These are phyloP conservation scores for Gonatopus flavifemur DNA, from an alignment of 1,140 invertebrate species.

Conservation along the genomic window DNA sequence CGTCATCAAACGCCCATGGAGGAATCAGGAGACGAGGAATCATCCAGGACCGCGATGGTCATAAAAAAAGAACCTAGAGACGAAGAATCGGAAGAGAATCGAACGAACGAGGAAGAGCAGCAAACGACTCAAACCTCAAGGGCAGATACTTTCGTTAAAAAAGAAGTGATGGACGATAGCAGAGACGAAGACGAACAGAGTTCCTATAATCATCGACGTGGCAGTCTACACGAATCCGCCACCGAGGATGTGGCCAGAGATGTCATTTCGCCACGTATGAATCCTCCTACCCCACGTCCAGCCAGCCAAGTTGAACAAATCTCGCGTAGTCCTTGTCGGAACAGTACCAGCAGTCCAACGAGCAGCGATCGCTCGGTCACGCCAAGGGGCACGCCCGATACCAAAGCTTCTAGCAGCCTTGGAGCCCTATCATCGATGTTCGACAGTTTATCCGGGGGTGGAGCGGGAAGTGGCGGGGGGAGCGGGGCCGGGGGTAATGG, in stretches of 20 bases:
- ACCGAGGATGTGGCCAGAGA: constrained; percentile 52
- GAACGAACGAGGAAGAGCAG: constrained; percentile 36
- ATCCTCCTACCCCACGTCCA: constrained; percentile 58
- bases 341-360: constrained; percentile 68
- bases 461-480: constrained; percentile 53
- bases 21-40: constrained; percentile 55
- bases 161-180: constrained; percentile 49
- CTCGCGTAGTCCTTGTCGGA: constrained; percentile 62
- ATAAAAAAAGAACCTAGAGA: constrained; percentile 55
- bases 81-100: constrained; percentile 44
- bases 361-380: constrained; percentile 74
- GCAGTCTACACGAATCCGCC: constrained; percentile 42
- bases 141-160: constrained; percentile 52
- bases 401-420: constrained; percentile 71
- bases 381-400: constrained; percentile 69
- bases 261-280: constrained; percentile 59
- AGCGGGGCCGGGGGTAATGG: constrained; percentile 60
- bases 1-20: constrained; percentile 35
- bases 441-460: constrained; percentile 72
- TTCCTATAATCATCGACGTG: constrained; percentile 42
- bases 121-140: constrained; percentile 31
- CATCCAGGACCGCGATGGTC: constrained; percentile 30
- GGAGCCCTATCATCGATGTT: constrained; percentile 88
- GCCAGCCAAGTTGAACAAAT: constrained; percentile 44
- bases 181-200: constrained; percentile 50